Evolutionary conservation across 2,797 vertebrate species (phyloP).

Genomic region (Centropyge bicolor): DNA sequence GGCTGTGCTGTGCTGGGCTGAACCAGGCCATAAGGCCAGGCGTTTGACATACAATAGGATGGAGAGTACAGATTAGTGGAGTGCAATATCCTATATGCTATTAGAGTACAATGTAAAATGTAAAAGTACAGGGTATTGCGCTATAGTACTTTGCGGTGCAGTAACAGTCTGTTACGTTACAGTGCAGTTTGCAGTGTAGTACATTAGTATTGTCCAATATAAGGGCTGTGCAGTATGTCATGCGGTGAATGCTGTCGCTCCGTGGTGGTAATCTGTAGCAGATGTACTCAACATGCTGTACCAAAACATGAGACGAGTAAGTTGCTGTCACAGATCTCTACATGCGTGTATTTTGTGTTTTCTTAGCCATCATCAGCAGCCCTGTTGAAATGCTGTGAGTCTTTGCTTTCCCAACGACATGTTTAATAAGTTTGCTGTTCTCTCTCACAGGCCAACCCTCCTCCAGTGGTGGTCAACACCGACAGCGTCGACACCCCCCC

Average conservation of each 20-base stretch:
- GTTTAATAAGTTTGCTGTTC: constrained; percentile 15
- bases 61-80: not conserved
- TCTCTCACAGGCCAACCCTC: constrained; percentile 92
- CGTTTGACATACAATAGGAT: not conserved
- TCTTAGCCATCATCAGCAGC: not conserved
- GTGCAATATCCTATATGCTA: not conserved
- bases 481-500: constrained; percentile 92
- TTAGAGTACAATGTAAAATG: constrained; percentile 6
- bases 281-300: constrained; percentile 83
- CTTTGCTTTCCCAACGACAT: not conserved
- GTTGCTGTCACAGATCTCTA: constrained; percentile 52
- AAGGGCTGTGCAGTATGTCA: constrained; percentile 79
- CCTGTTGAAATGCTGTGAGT: not conserved
- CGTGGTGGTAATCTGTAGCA: constrained; percentile 80
- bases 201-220: constrained; percentile 62
- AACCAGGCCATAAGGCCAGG: not conserved
- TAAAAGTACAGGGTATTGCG: not conserved
- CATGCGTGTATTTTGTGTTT: not conserved
- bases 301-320: constrained; percentile 86
- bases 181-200: constrained; percentile 53
- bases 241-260: constrained; percentile 77
- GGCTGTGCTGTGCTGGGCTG: not conserved
- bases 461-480: constrained; percentile 96
- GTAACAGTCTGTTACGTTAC: constrained; percentile 3
- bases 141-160: constrained; percentile 19